phyloP scores from a whole-genome alignment of 92 coral and sea anemone genomes.

The Phymanthus crucifer region DNA sequence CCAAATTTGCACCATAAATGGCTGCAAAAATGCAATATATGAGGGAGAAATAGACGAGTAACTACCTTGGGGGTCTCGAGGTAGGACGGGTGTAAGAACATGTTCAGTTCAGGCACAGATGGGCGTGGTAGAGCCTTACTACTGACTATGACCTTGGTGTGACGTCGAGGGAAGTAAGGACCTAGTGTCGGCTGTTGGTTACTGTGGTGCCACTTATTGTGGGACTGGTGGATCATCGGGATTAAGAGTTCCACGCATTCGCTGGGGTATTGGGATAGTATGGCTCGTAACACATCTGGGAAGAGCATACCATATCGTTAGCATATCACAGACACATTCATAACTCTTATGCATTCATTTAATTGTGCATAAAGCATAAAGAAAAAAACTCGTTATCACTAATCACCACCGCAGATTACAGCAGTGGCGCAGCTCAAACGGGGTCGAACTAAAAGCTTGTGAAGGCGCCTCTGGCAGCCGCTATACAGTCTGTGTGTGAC shows the following conservation, averaged over 20 bases:
- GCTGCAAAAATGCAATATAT: no score
- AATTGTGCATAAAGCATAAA: not conserved
- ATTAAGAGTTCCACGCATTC: conserved; percentile 80
- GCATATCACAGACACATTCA: not conserved
- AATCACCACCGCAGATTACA: no score
- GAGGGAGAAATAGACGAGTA: no score
- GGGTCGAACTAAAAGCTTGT: no score
- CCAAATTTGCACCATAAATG: no score
- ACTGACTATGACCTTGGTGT: conserved; percentile 82
- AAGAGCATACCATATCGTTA: not conserved
- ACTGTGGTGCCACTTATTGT: conserved; percentile 79
- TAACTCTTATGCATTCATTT: not conserved
- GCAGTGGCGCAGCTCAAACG: no score
- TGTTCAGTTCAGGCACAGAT: conserved; percentile 93
- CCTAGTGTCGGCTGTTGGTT: conserved; percentile 76
- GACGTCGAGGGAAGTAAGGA: conserved; percentile 95
- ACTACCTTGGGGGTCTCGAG: conserved; percentile 91
- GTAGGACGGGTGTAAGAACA: conserved; percentile 85
- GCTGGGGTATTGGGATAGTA: conserved; percentile 73
- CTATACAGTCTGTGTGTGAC: no score
- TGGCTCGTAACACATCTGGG: conserved; percentile 87
- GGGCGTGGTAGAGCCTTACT: conserved; percentile 88
- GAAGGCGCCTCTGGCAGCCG: no score
- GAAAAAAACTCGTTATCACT: no score
- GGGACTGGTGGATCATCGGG: conserved; percentile 81